Evolutionary conservation across 2,113 vertebrate genomes (phyloP).

Genomic region (Meles meles): DNA sequence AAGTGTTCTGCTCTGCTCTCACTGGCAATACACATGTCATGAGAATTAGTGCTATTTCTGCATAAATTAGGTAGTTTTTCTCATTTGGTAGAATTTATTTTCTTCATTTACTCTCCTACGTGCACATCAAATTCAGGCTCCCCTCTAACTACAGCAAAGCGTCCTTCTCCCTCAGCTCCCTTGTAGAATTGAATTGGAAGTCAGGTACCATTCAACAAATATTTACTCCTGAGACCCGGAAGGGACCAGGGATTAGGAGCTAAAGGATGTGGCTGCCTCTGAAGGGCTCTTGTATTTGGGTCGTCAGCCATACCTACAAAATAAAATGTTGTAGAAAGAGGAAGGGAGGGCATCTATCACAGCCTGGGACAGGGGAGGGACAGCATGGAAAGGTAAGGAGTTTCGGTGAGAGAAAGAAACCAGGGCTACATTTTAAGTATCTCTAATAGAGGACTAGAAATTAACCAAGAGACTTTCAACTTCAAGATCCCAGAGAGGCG

Average conservation of each 20-base stretch:
- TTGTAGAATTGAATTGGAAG: not conserved
- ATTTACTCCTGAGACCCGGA: not conserved
- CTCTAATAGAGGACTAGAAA: not conserved
- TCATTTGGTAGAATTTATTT: not conserved
- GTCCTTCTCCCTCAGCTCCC: not conserved
- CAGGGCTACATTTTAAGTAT: not conserved
- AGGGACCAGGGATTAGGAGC: not conserved
- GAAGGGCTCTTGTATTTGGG: not conserved
- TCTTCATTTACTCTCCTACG: not conserved
- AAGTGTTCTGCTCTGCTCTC: not conserved
- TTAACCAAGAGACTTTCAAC: not conserved
- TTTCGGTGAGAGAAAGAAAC: not conserved
- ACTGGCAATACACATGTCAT: not conserved
- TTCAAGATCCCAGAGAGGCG: not conserved
- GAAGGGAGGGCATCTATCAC: not conserved
- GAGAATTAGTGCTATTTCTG: not conserved
- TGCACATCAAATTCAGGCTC: not conserved
- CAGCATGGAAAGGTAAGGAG: rapidly evolving
- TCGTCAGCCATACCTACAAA: not conserved
- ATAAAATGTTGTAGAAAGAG: not conserved
- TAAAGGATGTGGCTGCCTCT: not conserved
- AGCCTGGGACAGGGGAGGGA: not conserved
- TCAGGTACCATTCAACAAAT: not conserved
- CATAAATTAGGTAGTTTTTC: not conserved
- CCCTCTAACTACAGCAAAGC: not conserved